Evolutionary conservation across 2,797 vertebrate genomes (phyloP).

Genomic region (Alfaro cultratus): DNA sequence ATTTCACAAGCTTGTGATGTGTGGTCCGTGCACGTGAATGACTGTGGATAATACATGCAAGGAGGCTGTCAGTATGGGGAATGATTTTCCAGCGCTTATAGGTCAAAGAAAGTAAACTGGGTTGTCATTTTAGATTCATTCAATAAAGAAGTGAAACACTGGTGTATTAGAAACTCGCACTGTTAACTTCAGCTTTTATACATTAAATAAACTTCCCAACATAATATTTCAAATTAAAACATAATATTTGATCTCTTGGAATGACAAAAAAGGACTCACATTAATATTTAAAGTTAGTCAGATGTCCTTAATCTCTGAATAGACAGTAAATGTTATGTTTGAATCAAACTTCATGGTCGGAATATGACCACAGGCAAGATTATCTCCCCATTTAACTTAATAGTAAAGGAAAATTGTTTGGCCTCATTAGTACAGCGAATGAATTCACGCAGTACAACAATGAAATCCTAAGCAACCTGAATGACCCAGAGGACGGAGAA

Average conservation of each 20-base stretch:
- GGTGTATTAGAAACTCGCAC: conserved; percentile 5
- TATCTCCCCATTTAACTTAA: conserved; percentile 47
- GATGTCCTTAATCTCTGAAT: conserved; percentile 43
- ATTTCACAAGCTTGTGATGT: conserved; percentile 68
- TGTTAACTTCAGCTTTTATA: conserved; percentile 13
- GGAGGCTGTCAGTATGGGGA: conserved; percentile 41
- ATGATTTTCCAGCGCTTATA: neutral
- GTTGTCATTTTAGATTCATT: no score
- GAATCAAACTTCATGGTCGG: conserved; percentile 71
- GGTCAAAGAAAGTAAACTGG: neutral
- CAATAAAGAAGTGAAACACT: conserved; percentile 10
- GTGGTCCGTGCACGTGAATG: conserved; percentile 40
- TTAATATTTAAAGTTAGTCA: conserved; percentile 26
- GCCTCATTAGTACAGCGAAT: conserved; percentile 65
- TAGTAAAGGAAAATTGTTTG: conserved; percentile 45
- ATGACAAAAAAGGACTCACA: conserved; percentile 24
- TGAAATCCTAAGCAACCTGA: conserved; percentile 51
- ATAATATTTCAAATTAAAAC: conserved; percentile 6
- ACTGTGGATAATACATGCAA: conserved; percentile 26
- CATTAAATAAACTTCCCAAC: neutral
- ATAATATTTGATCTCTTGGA: conserved; percentile 11
- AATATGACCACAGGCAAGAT: conserved; percentile 60
- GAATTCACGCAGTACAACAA: conserved; percentile 45
- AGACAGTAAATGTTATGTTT: conserved; percentile 61
- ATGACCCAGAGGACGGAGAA: conserved; percentile 55